phyloP scores from a whole-genome alignment of 2,797 vertebrate species.

The Thunnus albacares region DNA sequence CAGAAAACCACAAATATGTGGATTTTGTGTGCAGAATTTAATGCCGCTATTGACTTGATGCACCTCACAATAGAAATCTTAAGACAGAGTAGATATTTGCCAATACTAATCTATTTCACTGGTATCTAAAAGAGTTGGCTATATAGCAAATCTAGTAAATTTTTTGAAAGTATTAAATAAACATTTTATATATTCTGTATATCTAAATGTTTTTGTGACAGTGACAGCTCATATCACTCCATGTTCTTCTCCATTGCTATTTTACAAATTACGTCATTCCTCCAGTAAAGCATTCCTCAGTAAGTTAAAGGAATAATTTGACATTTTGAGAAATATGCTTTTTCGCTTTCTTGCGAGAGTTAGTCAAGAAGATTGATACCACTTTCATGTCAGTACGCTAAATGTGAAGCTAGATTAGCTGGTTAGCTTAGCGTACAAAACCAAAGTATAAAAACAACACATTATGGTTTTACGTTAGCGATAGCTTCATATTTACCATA shows the following conservation, averaged over 20 bases:
- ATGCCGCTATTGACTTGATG: slow-evolving; percentile 55
- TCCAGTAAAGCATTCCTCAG: slow-evolving; percentile 26
- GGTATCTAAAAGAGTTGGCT: slow-evolving; percentile 62
- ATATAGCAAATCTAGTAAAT: slow-evolving; percentile 48
- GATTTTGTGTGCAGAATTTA: slow-evolving; percentile 56
- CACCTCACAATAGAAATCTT: slow-evolving; percentile 54
- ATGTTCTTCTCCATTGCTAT: slow-evolving; percentile 49
- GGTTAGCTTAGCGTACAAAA: not conserved
- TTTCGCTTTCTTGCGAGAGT: not conserved
- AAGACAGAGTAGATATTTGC: slow-evolving; percentile 63
- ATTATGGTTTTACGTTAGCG: not conserved
- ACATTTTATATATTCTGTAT: slow-evolving; percentile 82
- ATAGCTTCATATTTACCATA: too few species aligned
- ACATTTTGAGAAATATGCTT: not conserved
- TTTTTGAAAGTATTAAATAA: slow-evolving; percentile 74
- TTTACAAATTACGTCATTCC: slow-evolving; percentile 54
- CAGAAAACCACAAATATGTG: slow-evolving; percentile 46
- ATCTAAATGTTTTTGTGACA: slow-evolving; percentile 77
- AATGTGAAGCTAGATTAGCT: too few species aligned
- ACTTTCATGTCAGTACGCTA: too few species aligned
- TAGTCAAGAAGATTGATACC: not conserved
- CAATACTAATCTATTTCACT: slow-evolving; percentile 68
- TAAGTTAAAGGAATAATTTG: slow-evolving; percentile 14
- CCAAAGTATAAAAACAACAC: not conserved
- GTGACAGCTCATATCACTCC: slow-evolving; percentile 68